Base-by-base conservation (phyloP, 64 coral and sea anemone genomes). In the Pachyseris speciosa region DNA sequence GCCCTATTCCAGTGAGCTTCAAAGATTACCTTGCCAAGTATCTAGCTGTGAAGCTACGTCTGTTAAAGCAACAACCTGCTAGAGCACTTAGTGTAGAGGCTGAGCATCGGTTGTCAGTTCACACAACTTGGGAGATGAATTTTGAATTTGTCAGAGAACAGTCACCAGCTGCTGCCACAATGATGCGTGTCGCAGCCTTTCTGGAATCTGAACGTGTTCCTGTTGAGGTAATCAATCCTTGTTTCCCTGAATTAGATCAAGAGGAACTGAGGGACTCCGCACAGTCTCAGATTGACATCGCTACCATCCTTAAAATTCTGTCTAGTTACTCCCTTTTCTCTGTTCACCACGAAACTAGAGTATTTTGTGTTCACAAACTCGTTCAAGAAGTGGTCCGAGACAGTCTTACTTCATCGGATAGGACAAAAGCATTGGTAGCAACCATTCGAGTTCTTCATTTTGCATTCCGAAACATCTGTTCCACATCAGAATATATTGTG, bases 111-210 rank as follows among this genome's bases (percentile, higher is more conserved):
- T 37, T 91, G 52, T 83, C 76, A 0, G 89, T 91, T 7, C 78
- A 91, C 9, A 91, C 89, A 16, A 91, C 88, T 36, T 91, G 88
- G 88, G 1, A 36, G 36, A 83, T 91, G 88, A 91, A 91, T 66
- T 67, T 91, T 83, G 76, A 83, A 72, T 50, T 50, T 31, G 25
- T 91, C 4, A 20, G 28, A 39, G 5, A 71, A 29, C n/a, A 72
- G 40, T 91, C 74, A 36, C 65, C 31, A 6, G 88, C 88, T 69
- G 88, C 77, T 1, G 88, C 77, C 47, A 91, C 60, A 8, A 83
- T 83, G 77, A 91, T 91, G 76, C 77, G 37, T 9, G 59, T 91
- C 59, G 88, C 88, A 47, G 64, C 88, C 9, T 91, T 91, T 52
- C 11, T 91, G 47, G 75, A 41, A 72, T 84, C 88, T 19, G 88